phyloP scores from a whole-genome alignment of 2,888 invertebrate species.

The Temnothorax ravouxi region DNA sequence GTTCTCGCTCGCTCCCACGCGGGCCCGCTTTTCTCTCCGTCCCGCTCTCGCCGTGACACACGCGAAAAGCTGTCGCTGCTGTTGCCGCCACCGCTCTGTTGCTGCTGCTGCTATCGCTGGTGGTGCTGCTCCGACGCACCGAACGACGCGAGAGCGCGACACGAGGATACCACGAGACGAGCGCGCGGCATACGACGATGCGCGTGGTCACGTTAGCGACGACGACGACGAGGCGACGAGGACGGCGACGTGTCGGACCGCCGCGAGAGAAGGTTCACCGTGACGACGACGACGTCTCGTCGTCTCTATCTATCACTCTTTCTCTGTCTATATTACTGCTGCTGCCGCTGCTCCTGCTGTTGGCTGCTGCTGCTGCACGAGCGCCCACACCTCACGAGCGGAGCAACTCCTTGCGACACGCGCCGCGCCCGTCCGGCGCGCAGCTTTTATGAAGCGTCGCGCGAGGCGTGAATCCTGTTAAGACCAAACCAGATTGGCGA shows the following conservation, averaged over 20 bases:
- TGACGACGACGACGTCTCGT: constrained; percentile 20
- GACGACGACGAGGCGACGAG: constrained; percentile 49
- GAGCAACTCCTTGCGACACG: constrained; percentile 78
- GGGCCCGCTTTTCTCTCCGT: constrained; percentile 45
- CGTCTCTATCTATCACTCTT: constrained; percentile 22
- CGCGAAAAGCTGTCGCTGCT: constrained; percentile 49
- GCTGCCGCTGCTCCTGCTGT: constrained; percentile 66
- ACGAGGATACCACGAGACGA: constrained; percentile 52
- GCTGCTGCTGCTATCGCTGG: background rate
- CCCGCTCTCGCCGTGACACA: constrained; percentile 57
- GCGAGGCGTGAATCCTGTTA: constrained; percentile 90
- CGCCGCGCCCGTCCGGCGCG: constrained; percentile 81
- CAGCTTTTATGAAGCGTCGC: constrained; percentile 88
- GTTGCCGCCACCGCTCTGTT: constrained; percentile 1
- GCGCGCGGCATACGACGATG: constrained; percentile 55
- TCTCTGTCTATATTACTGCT: constrained; percentile 31
- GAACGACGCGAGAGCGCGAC: constrained; percentile 25
- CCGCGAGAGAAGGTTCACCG: constrained; percentile 20
- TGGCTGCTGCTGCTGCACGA: constrained; percentile 67
- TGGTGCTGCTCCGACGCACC: background rate
- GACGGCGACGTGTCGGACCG: constrained; percentile 57
- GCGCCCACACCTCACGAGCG: constrained; percentile 74
- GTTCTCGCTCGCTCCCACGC: constrained; percentile 36
- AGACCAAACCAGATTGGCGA: constrained; percentile 93
- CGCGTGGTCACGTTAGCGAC: constrained; percentile 56